Base-by-base conservation (phyloP, 37 sponge, comb jelly and placozoan species). In the Spongilla lacustris region DNA sequence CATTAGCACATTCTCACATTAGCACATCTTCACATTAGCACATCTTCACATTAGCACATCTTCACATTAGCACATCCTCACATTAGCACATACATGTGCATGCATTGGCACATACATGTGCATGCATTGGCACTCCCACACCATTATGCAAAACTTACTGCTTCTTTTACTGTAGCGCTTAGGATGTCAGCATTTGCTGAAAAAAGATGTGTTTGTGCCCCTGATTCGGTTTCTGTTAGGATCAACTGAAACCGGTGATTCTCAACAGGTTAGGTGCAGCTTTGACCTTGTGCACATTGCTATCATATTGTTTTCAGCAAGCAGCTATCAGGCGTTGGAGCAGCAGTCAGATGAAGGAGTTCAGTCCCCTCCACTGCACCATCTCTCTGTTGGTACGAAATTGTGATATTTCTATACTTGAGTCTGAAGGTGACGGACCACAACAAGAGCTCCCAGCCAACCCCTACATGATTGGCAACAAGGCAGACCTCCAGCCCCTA, bases 261-360 rank as follows among this genome's bases (percentile, higher is more conserved):
- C 74, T 0, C 36, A 25, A 68, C 82, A 86, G 76, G 84, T 91
- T 29, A 38, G 67, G 30, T 26, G 10, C 36, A 25, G 12, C 3
- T 22, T 0, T 76, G 46, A 36, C 23, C 0, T 76, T 17, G 17
- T 76, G 11, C 36, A 36, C 8, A 0, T 21, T 21, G 5, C 9
- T 4, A 22, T 31, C 22, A 3, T 32, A 27, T 72, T 33, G 46
- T 75, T 31, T 71, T 49, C 86, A 67, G 23, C 35, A 80, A 71
- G 41, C 41, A 41, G 41, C 41, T 41, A 3, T 6, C 17, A 83
- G 79, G 9, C 78, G 91, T 23, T 94, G 94, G 94, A 87, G 73
- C 68, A 78, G 82, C 24, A 79, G 71, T 75, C 91, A 90, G 82
- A 81, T 87, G 38, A 94, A 81, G 78, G 91, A 94, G 48, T 91